Evolutionary conservation across 2,888 invertebrate genomes (phyloP).

Genomic region (Dryobotodes eremita): DNA sequence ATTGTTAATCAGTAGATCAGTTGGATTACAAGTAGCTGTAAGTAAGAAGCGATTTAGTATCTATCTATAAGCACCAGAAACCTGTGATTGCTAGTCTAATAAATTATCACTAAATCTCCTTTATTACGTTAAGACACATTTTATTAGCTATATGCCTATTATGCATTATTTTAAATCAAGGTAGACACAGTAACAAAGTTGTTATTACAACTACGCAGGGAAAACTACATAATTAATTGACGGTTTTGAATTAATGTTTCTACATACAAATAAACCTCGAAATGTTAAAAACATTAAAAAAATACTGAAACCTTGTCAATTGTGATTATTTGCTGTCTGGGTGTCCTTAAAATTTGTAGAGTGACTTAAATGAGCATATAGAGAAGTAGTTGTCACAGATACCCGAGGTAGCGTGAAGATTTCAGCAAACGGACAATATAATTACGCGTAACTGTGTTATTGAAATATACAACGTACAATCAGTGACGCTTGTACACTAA

Average conservation of each 20-base stretch:
- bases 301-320: slow-evolving; percentile 48
- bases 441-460: slow-evolving; percentile 67
- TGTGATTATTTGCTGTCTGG: slow-evolving; percentile 36
- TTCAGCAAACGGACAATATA: slow-evolving; percentile 66
- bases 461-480: slow-evolving; percentile 60
- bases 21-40: slow-evolving; percentile 13
- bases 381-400: slow-evolving; percentile 40
- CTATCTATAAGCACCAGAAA: slow-evolving; percentile 2
- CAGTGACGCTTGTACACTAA: slow-evolving; percentile 50
- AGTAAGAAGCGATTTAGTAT: slow-evolving; percentile 12
- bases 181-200: background rate
- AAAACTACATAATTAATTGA: slow-evolving; percentile 29
- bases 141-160: background rate
- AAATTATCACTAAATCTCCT: background rate
- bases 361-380: slow-evolving; percentile 27
- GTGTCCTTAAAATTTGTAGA: slow-evolving; percentile 53
- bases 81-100: background rate
- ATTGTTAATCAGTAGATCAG: slow-evolving; percentile 14
- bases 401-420: slow-evolving; percentile 64
- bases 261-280: slow-evolving; percentile 15
- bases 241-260: slow-evolving; percentile 12
- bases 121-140: slow-evolving; percentile 1
- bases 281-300: slow-evolving; percentile 39
- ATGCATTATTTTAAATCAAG: background rate
- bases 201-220: background rate